Percentiles rank a stretch among this genome's conserved stretches.
Conservation (phyloP, 2,797 vertebrate genomes). For the Meriones psammophilus region DNA sequence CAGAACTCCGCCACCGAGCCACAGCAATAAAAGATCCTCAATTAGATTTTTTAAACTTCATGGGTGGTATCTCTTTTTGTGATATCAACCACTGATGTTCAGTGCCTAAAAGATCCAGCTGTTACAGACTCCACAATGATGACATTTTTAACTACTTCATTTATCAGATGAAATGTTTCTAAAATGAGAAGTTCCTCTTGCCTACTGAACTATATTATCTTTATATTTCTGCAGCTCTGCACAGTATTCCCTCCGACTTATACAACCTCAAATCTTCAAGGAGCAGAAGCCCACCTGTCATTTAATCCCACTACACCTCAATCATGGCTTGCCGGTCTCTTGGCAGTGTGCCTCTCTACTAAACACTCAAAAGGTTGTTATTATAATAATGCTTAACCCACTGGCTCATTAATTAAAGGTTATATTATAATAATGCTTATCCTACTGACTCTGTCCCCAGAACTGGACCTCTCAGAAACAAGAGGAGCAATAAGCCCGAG, state of each 20-base stretch:
- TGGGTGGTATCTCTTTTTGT: neutral
- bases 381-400: neutral
- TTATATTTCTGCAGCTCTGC: neutral
- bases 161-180: neutral
- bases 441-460: neutral
- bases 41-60: neutral
- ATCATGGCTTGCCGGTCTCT: neutral
- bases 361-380: neutral
- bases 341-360: neutral
- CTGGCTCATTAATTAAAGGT: neutral
- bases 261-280: neutral
- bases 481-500: neutral
- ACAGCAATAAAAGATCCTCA: too few relatives aligned
- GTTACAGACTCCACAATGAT: neutral
- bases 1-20: neutral
- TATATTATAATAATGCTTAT: neutral
- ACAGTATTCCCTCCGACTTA: neutral
- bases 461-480: neutral
- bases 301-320: neutral
- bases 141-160: neutral
- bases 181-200: neutral
- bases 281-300: neutral
- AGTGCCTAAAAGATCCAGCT: neutral
- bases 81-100: neutral
- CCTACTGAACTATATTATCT: neutral